These are phyloP conservation scores for Scopus umbretta DNA, from an alignment of 2,113 vertebrate species.

Conservation along the genomic window DNA sequence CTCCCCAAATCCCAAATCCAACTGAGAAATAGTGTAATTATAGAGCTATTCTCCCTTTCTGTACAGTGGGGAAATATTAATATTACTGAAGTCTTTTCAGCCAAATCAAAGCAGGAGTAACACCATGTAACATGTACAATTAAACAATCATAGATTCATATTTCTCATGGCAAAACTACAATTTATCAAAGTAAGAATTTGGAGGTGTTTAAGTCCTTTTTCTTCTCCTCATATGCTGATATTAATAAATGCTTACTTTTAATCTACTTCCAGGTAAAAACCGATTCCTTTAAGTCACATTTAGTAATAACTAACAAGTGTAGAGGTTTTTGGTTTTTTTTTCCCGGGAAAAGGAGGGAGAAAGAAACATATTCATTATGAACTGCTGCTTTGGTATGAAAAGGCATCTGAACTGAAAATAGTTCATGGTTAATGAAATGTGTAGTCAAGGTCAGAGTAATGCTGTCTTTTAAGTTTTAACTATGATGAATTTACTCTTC, in stretches of 20 bases:
- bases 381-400: slow-evolving; percentile 22
- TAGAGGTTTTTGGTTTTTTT: neutral
- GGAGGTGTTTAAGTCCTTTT: neutral
- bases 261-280: neutral
- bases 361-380: neutral
- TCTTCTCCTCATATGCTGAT: neutral
- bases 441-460: slow-evolving; percentile 26
- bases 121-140: neutral
- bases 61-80: neutral
- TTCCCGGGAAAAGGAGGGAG: neutral
- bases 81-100: neutral
- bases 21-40: neutral
- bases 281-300: neutral
- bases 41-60: neutral
- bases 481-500: neutral
- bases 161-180: neutral
- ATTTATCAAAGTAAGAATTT: neutral
- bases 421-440: slow-evolving; percentile 28
- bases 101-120: neutral
- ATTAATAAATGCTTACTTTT: neutral
- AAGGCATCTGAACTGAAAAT: slow-evolving; percentile 32
- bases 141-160: neutral
- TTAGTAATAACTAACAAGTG: neutral
- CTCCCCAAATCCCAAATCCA: neutral
- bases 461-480: neutral